A percentile compares a stretch with the other conserved stretches of the same genome.
phyloP scores from a whole-genome alignment of 1,140 invertebrate genomes.

The Trinorchestia longiramus region DNA sequence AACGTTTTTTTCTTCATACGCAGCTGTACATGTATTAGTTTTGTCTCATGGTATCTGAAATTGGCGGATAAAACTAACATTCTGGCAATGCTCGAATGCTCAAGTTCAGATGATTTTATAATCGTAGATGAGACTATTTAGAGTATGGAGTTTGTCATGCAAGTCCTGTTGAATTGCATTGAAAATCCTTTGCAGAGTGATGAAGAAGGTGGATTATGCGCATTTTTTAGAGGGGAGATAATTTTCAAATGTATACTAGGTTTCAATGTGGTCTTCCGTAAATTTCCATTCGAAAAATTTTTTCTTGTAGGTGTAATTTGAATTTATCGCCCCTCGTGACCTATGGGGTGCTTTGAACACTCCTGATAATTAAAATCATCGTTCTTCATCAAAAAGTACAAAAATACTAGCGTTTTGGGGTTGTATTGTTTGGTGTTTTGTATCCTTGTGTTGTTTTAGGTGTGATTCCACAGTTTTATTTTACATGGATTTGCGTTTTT shows the following conservation, averaged over 20 bases:
- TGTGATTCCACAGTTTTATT: conserved; percentile 25
- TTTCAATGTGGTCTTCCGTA: neutral
- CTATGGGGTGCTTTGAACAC: neutral
- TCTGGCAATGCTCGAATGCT: neutral
- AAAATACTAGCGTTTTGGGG: neutral
- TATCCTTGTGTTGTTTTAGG: conserved; percentile 27
- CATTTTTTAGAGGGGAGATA: neutral
- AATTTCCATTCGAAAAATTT: neutral
- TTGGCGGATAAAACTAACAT: too few species aligned
- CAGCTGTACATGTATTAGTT: too few species aligned
- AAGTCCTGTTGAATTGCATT: neutral
- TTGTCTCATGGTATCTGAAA: neutral
- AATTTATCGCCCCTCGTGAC: neutral
- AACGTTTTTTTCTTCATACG: too few species aligned
- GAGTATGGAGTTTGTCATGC: neutral
- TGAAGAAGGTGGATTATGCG: neutral
- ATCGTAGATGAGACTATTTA: neutral
- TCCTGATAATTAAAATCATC: neutral
- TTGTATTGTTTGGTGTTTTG: conserved; percentile 9
- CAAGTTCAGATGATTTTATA: neutral
- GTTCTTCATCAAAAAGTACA: neutral
- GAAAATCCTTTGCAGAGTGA: neutral
- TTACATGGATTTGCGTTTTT: conserved; percentile 17
- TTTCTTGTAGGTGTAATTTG: neutral
- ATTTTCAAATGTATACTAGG: neutral